phyloP scores from a whole-genome alignment of 2,113 vertebrate genomes.

The Quiscalus mexicanus region DNA sequence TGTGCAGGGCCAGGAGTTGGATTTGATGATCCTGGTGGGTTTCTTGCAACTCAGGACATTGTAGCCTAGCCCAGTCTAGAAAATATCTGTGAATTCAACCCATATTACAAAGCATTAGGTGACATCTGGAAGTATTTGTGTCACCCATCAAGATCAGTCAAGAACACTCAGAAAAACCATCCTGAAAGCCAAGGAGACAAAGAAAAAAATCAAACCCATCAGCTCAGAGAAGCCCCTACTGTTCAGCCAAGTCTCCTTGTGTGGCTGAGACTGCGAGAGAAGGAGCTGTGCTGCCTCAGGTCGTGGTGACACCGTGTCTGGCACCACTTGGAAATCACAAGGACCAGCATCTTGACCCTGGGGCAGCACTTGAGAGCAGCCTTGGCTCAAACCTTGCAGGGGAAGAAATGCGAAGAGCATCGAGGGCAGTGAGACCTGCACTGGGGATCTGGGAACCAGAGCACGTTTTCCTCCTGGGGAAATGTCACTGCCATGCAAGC shows the following conservation, averaged over 20 bases:
- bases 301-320: background rate
- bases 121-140: background rate
- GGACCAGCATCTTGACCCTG: background rate
- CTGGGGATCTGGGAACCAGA: background rate
- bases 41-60: background rate
- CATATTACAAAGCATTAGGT: background rate
- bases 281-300: background rate
- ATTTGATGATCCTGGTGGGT: background rate
- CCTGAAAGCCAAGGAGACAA: background rate
- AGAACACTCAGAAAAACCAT: background rate
- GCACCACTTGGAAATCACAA: background rate
- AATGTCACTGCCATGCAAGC: background rate
- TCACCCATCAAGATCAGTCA: background rate
- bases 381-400: background rate
- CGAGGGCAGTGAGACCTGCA: background rate
- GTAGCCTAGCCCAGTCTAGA: background rate
- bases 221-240: background rate
- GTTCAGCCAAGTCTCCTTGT: background rate
- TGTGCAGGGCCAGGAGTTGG: background rate
- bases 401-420: background rate
- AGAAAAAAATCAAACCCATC: background rate
- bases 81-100: background rate
- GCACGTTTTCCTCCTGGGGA: rapidly evolving
- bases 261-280: rapidly evolving
- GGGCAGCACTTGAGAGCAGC: background rate